phyloP scores from a whole-genome alignment of 2,888 invertebrate species.

The Drosophila neotestacea region DNA sequence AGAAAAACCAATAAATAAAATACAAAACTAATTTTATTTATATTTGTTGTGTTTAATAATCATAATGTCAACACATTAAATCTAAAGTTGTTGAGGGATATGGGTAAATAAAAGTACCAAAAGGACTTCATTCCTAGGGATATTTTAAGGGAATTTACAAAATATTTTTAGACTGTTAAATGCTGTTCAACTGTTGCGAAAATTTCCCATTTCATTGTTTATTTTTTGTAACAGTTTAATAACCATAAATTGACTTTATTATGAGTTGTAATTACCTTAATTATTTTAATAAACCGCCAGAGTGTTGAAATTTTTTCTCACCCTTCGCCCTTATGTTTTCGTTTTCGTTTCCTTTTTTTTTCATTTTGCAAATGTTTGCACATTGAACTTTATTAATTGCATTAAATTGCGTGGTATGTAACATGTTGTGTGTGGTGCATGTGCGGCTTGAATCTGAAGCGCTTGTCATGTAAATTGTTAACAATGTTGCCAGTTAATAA shows the following conservation, averaged over 20 bases:
- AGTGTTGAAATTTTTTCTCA: slow-evolving; percentile 35
- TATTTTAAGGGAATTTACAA: background rate
- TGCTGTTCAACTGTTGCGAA: background rate
- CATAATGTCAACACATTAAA: slow-evolving; percentile 59
- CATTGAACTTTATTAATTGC: slow-evolving; percentile 75
- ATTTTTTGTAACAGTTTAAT: slow-evolving; percentile 1
- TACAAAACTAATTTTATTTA: slow-evolving; percentile 82
- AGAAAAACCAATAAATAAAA: slow-evolving; percentile 73
- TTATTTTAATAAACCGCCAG: slow-evolving; percentile 78
- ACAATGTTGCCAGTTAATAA: slow-evolving; percentile 77
- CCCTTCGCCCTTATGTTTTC: no score
- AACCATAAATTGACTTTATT: slow-evolving; percentile 68
- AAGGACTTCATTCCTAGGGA: background rate
- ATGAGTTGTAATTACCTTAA: slow-evolving; percentile 76
- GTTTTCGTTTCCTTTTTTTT: background rate
- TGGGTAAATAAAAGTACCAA: background rate
- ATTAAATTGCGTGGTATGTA: slow-evolving; percentile 52
- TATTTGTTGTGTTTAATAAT: slow-evolving; percentile 56
- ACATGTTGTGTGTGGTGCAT: slow-evolving; percentile 34
- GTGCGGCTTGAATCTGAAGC: slow-evolving; percentile 49
- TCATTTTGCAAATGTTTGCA: slow-evolving; percentile 64
- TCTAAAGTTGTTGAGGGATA: slow-evolving; percentile 22
- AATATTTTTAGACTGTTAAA: background rate
- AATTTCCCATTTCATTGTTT: background rate
- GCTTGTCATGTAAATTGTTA: slow-evolving; percentile 71